phyloP scores from a whole-genome alignment of 2,113 vertebrate genomes.

The Vireo altiloquus region DNA sequence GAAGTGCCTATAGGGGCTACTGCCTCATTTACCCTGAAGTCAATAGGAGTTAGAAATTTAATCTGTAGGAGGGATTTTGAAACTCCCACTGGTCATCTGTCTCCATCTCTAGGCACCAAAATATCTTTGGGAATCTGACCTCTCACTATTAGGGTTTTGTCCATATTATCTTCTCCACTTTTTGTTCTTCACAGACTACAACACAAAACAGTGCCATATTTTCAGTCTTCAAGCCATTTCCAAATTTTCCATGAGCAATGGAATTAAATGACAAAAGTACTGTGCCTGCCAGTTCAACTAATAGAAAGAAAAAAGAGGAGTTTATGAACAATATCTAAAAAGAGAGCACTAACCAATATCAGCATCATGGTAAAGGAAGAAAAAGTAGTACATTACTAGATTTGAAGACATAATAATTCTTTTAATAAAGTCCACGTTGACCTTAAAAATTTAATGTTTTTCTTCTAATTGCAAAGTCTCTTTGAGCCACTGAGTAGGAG shows the following conservation, averaged over 20 bases:
- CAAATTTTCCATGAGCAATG: neutral
- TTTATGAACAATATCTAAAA: neutral
- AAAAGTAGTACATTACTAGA: neutral
- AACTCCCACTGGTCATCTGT: neutral
- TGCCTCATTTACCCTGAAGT: constrained; percentile 15
- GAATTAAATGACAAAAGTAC: neutral
- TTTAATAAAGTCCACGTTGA: neutral
- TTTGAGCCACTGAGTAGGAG: neutral
- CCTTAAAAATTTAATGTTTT: neutral
- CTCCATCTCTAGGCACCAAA: neutral
- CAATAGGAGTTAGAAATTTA: neutral
- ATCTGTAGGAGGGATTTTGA: constrained; percentile 7
- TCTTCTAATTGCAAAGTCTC: neutral
- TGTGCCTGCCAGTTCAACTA: neutral
- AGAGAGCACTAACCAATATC: neutral
- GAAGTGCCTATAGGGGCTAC: neutral
- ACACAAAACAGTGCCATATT: neutral
- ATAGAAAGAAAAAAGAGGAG: neutral
- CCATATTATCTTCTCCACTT: neutral
- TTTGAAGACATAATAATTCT: neutral
- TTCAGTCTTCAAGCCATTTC: neutral
- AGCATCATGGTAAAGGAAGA: neutral
- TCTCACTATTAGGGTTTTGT: neutral
- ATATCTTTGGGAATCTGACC: neutral
- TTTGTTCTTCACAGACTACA: neutral